Percentiles rank a stretch among this genome's conserved stretches.
Conservation (phyloP, 1,140 invertebrate genomes). For the Tribolium castaneum region DNA sequence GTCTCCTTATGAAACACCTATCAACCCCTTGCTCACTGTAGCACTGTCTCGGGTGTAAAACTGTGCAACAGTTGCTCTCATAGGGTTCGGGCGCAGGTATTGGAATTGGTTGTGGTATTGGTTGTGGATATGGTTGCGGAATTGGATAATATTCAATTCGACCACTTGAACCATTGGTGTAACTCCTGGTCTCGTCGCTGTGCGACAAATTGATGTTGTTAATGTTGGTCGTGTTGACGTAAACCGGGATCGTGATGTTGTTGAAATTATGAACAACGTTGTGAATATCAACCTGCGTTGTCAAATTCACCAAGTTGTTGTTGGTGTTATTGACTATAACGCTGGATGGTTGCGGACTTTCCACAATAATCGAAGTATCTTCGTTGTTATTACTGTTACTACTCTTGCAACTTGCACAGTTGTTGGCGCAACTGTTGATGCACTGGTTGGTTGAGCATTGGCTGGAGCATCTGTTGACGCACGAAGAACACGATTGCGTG, state of each 20-base stretch:
- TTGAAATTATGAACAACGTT: constrained; percentile 33
- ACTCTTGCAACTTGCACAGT: background rate
- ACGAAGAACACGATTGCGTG: background rate
- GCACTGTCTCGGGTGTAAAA: background rate
- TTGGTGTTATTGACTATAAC: constrained; percentile 12
- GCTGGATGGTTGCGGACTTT: background rate
- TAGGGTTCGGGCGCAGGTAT: too few relatives aligned
- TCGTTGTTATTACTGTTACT: too few relatives aligned
- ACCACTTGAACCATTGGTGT: background rate
- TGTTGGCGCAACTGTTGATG: background rate
- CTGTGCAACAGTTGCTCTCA: background rate
- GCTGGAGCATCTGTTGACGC: background rate
- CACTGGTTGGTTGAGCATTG: background rate
- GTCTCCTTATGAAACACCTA: constrained; percentile 2
- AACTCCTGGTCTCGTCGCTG: background rate
- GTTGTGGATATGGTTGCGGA: background rate
- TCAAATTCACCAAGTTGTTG: constrained; percentile 25
- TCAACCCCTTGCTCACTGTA: background rate
- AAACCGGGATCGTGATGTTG: constrained; percentile 21
- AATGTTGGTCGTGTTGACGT: constrained; percentile 27
- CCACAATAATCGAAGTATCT: background rate
- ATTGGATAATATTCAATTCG: background rate
- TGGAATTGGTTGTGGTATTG: background rate
- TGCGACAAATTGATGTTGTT: constrained; percentile 9
- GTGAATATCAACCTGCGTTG: constrained; percentile 15